These are phyloP conservation scores for Himalopsyche kuldschensis DNA, from an alignment of 2,888 invertebrate species.

Conservation along the genomic window DNA sequence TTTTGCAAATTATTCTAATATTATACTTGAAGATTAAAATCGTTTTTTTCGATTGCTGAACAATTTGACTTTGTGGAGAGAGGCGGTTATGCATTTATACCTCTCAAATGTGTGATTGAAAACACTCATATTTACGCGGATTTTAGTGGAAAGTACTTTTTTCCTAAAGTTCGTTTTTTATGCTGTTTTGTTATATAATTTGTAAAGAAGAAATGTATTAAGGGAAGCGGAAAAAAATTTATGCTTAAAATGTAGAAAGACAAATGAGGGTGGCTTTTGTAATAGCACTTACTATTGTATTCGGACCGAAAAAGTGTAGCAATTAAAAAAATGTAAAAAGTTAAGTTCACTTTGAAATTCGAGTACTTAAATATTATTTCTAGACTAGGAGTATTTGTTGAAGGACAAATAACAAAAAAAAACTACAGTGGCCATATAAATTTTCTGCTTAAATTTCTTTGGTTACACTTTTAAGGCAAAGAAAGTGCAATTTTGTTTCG, in stretches of 20 bases:
- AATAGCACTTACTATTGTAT: background rate
- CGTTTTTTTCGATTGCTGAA: too few species aligned
- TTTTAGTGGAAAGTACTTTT: background rate
- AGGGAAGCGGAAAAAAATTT: slow-evolving; percentile 4
- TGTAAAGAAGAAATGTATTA: slow-evolving; percentile 1
- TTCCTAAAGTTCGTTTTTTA: too few species aligned
- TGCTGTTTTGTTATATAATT: background rate
- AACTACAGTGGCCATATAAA: too few species aligned
- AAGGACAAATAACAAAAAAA: too few species aligned
- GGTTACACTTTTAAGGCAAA: too few species aligned
- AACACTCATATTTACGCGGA: background rate
- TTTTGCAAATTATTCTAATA: too few species aligned
- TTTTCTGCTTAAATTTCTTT: too few species aligned
- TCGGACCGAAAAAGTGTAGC: background rate
- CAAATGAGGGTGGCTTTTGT: background rate
- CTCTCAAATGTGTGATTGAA: background rate
- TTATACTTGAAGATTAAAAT: too few species aligned
- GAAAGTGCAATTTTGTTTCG: too few species aligned
- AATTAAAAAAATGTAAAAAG: background rate
- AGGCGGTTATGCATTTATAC: too few species aligned
- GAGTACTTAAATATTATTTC: background rate
- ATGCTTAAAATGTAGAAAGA: background rate
- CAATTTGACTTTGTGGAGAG: too few species aligned
- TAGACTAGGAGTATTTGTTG: too few species aligned
- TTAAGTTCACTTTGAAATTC: background rate